Evolutionary conservation across 2,888 invertebrate species (phyloP).

Genomic region (Actias luna): DNA sequence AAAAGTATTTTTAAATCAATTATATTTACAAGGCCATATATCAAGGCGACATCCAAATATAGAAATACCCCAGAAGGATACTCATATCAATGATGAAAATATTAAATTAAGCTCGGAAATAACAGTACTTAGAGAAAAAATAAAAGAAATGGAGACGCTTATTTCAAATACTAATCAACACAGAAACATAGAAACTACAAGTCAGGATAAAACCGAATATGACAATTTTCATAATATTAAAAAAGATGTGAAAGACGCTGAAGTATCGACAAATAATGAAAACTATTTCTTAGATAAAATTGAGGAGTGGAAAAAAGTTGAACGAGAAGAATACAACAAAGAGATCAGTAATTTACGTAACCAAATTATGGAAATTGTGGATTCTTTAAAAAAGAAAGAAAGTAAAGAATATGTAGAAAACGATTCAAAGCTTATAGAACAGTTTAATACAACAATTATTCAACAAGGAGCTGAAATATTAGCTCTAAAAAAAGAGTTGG

Average conservation of each 20-base stretch:
- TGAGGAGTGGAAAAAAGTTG: slow-evolving; percentile 78
- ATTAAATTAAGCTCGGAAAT: slow-evolving; percentile 79
- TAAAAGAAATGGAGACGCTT: slow-evolving; percentile 69
- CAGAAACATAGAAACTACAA: slow-evolving; percentile 22
- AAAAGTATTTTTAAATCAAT: slow-evolving; percentile 85
- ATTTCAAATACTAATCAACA: slow-evolving; percentile 41
- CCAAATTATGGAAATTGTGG: slow-evolving; percentile 67
- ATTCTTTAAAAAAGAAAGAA: slow-evolving; percentile 55
- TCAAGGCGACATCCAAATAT: slow-evolving; percentile 79
- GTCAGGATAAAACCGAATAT: slow-evolving; percentile 20
- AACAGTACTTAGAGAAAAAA: slow-evolving; percentile 69
- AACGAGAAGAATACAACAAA: slow-evolving; percentile 77
- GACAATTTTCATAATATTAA: slow-evolving; percentile 20
- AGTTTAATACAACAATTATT: slow-evolving; percentile 67
- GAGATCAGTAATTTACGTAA: slow-evolving; percentile 70
- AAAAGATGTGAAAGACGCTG: slow-evolving; percentile 57
- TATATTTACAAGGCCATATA: slow-evolving; percentile 84
- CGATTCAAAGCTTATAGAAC: slow-evolving; percentile 57
- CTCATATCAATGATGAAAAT: slow-evolving; percentile 30
- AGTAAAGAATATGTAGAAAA: slow-evolving; percentile 34
- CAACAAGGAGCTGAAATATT: slow-evolving; percentile 79
- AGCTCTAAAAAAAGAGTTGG: slow-evolving; percentile 69
- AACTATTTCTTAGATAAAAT: slow-evolving; percentile 61
- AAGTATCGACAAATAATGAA: slow-evolving; percentile 57
- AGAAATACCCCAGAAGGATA: slow-evolving; percentile 59